These are phyloP conservation scores for Epinotia demarniana DNA, from an alignment of 2,888 invertebrate species.

Conservation along the genomic window DNA sequence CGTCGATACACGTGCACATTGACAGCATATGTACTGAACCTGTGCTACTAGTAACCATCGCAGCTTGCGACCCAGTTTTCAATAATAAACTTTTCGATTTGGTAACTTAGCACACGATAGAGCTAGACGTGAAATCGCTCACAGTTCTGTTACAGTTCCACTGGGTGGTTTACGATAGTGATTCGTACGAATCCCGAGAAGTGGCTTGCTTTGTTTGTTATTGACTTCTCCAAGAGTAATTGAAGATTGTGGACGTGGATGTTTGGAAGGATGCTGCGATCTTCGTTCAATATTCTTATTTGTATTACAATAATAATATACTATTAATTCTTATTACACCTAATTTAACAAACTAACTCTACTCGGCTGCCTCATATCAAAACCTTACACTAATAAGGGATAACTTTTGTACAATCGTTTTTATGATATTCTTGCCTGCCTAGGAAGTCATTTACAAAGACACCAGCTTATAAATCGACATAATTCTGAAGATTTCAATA, in stretches of 20 bases:
- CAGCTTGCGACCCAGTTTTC: conserved; percentile 30
- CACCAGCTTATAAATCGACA: too few relatives aligned
- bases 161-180: conserved; percentile 1
- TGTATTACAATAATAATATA: too few relatives aligned
- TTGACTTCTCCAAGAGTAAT: background rate
- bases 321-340: background rate
- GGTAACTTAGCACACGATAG: conserved; percentile 13
- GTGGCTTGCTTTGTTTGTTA: background rate
- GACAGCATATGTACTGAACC: conserved; percentile 13
- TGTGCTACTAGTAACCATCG: conserved; percentile 10
- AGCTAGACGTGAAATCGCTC: conserved; percentile 25
- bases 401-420: too few relatives aligned
- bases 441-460: too few relatives aligned
- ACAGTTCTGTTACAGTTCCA: conserved; percentile 7
- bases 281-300: background rate
- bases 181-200: background rate
- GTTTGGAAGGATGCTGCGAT: background rate
- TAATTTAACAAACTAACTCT: conserved; percentile 10
- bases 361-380: background rate
- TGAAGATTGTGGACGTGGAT: background rate
- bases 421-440: too few relatives aligned
- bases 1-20: conserved; percentile 24
- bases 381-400: too few relatives aligned
- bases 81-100: conserved; percentile 35
- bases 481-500: too few relatives aligned